A percentile compares a stretch with the other conserved stretches of the same genome.
Conservation (phyloP, 2,797 vertebrate genomes). For the Columba guinea region DNA sequence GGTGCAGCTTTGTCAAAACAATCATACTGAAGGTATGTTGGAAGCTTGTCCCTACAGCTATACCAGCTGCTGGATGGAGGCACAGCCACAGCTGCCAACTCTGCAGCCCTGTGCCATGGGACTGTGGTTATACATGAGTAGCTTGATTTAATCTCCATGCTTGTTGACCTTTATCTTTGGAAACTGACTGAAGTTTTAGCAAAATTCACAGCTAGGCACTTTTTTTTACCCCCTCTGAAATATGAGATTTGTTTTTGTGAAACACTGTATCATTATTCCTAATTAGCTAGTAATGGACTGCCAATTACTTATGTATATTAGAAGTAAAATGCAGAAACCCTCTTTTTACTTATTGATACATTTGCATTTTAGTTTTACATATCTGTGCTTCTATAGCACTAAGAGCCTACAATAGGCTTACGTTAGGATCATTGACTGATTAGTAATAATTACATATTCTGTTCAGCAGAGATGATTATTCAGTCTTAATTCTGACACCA, state of each 20-base stretch:
- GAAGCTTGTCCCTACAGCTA: accelerated
- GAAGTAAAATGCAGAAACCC: background rate
- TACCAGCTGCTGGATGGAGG: background rate
- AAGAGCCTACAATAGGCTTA: background rate
- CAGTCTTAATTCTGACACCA: background rate
- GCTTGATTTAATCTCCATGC: background rate
- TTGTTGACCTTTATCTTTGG: background rate
- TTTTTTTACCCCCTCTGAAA: background rate
- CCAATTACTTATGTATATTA: slow-evolving; percentile 1
- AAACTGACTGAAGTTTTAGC: background rate
- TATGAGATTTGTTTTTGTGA: slow-evolving; percentile 29
- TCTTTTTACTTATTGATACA: background rate
- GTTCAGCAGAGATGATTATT: background rate
- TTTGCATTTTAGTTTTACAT: slow-evolving; percentile 24
- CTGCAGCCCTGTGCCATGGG: background rate
- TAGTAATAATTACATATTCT: background rate
- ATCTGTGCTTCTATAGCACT: background rate
- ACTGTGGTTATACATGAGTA: background rate
- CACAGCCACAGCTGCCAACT: background rate
- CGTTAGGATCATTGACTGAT: slow-evolving; percentile 1
- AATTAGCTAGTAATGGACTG: slow-evolving; percentile 55
- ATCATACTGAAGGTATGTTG: background rate
- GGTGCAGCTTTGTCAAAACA: background rate
- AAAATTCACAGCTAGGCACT: background rate
- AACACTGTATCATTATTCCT: slow-evolving; percentile 37